Conservation (phyloP, 2,888 invertebrate species). For the Clanis bilineata region DNA sequence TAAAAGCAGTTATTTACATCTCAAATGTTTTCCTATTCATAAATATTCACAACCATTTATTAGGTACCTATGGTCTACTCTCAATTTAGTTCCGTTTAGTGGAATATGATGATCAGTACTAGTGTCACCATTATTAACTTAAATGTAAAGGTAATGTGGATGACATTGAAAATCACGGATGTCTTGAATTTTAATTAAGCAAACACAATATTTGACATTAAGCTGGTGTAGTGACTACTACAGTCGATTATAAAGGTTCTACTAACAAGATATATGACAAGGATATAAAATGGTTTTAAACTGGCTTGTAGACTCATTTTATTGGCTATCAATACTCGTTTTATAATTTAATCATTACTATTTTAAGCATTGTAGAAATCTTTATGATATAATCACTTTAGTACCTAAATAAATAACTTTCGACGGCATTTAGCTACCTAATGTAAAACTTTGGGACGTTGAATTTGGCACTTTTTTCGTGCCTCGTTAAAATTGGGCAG, state of each 20-base stretch:
- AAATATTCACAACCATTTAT: no score
- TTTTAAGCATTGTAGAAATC: not conserved
- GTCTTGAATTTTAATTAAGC: slow-evolving; percentile 31
- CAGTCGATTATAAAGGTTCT: slow-evolving; percentile 26
- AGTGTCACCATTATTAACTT: not conserved
- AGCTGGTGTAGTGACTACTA: slow-evolving; percentile 15
- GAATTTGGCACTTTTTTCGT: no score
- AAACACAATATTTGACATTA: slow-evolving; percentile 30
- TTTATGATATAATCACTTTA: no score
- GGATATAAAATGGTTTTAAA: not conserved
- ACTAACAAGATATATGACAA: not conserved
- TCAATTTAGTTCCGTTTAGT: no score
- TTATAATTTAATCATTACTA: not conserved
- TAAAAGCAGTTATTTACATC: no score
- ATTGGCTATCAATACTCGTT: not conserved
- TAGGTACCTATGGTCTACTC: no score
- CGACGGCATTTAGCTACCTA: no score
- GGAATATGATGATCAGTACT: no score
- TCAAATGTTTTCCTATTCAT: no score
- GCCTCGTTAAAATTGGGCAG: no score
- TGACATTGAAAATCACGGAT: slow-evolving; percentile 23
- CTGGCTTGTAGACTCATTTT: not conserved
- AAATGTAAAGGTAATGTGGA: slow-evolving; percentile 11
- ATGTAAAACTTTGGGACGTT: no score
- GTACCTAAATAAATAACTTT: no score